Evolutionary conservation across 1,140 invertebrate genomes (phyloP).

Genomic region (Zaprionus kolodkinae): DNA sequence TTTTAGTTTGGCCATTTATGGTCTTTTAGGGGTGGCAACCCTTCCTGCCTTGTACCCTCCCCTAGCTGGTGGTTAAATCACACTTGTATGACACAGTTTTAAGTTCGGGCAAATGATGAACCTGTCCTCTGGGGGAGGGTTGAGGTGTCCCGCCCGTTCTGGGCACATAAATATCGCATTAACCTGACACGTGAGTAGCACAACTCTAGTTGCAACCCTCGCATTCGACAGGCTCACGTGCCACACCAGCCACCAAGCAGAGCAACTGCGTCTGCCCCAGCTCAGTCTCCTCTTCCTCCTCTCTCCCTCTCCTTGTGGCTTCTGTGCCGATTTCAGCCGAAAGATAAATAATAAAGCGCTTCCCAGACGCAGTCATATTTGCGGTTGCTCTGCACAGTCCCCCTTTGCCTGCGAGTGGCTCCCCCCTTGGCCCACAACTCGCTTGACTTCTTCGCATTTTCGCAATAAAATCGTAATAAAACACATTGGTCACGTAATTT

Average conservation of each 20-base stretch:
- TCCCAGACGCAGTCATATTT: constrained; percentile 77
- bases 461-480: constrained; percentile 84
- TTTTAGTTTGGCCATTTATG: constrained; percentile 72
- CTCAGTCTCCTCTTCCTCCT: constrained; percentile 6
- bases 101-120: constrained; percentile 49
- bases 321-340: constrained; percentile 78
- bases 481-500: constrained; percentile 84
- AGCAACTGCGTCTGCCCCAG: constrained; percentile 28
- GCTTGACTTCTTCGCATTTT: constrained; percentile 79
- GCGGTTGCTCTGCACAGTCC: constrained; percentile 51
- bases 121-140: constrained; percentile 41
- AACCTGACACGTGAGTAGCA: constrained; percentile 74
- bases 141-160: background rate
- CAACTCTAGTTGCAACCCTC: constrained; percentile 67
- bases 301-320: constrained; percentile 50
- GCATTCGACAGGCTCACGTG: constrained; percentile 65
- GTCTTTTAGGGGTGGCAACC: constrained; percentile 58
- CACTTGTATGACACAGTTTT: constrained; percentile 58
- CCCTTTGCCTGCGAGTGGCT: constrained; percentile 5
- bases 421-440: background rate
- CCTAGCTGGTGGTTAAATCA: constrained; percentile 46
- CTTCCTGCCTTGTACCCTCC: constrained; percentile 52
- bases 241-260: constrained; percentile 48
- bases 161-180: constrained; percentile 70
- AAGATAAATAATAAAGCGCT: constrained; percentile 81